Percentiles rank a stretch among this genome's conserved stretches.
Conservation (phyloP, 1,140 invertebrate species). For the Hypsibius dujardini region DNA sequence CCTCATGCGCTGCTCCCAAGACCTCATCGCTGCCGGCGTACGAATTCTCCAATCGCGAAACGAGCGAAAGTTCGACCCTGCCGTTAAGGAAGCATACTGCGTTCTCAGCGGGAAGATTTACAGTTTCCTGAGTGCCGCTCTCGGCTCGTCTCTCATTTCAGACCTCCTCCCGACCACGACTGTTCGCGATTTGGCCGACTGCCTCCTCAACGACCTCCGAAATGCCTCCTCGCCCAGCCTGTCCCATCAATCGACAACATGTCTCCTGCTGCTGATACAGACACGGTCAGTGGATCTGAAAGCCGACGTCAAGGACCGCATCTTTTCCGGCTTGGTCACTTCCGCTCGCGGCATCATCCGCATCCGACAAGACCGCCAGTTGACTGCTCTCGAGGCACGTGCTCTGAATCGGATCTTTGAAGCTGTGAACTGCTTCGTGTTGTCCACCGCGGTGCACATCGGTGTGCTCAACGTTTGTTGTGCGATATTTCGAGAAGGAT, state of each 20-base stretch:
- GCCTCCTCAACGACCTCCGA: not conserved
- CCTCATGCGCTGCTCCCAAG: no score
- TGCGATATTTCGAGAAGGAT: not conserved
- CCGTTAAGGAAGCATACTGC: not conserved
- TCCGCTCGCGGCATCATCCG: not conserved
- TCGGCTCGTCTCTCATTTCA: no score
- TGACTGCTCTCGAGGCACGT: not conserved
- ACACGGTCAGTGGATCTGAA: not conserved
- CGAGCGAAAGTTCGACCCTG: no score
- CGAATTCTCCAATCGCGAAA: no score
- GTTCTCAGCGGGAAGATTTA: not conserved
- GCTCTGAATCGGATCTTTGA: not conserved
- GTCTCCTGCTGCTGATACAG: not conserved
- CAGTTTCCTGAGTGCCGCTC: no score
- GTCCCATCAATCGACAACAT: no score
- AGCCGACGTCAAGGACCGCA: slow-evolving; percentile 2
- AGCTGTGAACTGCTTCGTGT: not conserved
- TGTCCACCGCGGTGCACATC: not conserved
- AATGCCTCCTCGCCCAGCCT: no score
- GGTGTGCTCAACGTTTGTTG: not conserved
- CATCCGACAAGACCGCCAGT: not conserved
- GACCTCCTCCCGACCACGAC: no score
- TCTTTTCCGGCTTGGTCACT: not conserved
- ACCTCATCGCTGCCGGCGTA: no score
- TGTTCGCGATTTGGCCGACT: not conserved